phyloP scores from a whole-genome alignment of 2,888 invertebrate species.

The Elegia similella region DNA sequence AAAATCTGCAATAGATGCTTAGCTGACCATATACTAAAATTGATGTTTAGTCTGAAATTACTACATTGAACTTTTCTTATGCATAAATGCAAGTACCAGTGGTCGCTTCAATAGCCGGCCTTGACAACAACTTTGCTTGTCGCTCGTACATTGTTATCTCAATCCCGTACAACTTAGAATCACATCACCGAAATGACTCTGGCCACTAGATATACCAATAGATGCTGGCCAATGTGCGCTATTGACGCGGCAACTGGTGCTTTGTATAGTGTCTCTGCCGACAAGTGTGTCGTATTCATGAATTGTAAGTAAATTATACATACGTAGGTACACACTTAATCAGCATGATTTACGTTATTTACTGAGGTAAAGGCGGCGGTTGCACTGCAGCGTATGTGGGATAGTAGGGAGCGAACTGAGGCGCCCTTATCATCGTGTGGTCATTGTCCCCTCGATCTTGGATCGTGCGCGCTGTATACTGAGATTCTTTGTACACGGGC shows the following conservation, averaged over 20 bases:
- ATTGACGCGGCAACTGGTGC: neutral
- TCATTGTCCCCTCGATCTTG: constrained; percentile 84
- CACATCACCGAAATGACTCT: too few relatives aligned
- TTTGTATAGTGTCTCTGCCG: neutral
- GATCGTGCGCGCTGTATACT: constrained; percentile 82
- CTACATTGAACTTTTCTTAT: neutral
- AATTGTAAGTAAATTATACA: too few relatives aligned
- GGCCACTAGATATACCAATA: too few relatives aligned
- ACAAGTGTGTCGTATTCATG: neutral
- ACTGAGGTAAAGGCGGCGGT: constrained; percentile 77
- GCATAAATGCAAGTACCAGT: neutral
- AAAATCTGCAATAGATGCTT: too few relatives aligned
- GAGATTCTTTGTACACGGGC: constrained; percentile 85
- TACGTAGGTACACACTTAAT: neutral
- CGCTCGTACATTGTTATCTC: too few relatives aligned
- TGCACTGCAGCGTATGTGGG: constrained; percentile 82
- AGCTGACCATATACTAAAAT: too few relatives aligned
- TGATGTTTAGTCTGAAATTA: neutral
- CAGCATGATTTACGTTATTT: constrained; percentile 17
- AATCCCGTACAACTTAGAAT: too few relatives aligned
- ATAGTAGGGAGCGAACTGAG: constrained; percentile 81
- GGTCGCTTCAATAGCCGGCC: too few relatives aligned
- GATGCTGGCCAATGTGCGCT: too few relatives aligned
- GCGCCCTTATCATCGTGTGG: constrained; percentile 75
- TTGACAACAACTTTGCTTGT: too few relatives aligned